phyloP scores from a whole-genome alignment of 2,888 invertebrate genomes.

The Euplexia lucipara region DNA sequence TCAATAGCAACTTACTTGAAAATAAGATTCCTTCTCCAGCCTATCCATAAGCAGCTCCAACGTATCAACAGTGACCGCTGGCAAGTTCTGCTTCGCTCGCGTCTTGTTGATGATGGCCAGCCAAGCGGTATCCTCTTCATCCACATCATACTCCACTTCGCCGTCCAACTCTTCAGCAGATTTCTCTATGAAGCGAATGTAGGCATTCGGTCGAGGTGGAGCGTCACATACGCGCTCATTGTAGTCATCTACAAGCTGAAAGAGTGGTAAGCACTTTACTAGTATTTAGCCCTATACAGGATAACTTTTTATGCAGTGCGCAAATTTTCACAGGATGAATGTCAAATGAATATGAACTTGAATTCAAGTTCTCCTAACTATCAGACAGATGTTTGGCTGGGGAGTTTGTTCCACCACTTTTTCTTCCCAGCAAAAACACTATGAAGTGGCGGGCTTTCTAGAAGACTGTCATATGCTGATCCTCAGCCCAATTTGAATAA shows the following conservation, averaged over 20 bases:
- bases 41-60: constrained; percentile 99
- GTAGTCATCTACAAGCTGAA: constrained; percentile 93
- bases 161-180: constrained; percentile 98
- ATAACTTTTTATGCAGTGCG: no score
- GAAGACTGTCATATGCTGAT: no score
- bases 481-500: no score
- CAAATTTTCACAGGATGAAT: no score
- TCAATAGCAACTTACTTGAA: constrained; percentile 91
- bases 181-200: constrained; percentile 98
- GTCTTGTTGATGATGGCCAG: constrained; percentile 96
- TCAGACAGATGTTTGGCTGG: no score
- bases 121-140: constrained; percentile 99
- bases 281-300: neutral
- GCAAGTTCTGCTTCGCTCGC: constrained; percentile 93
- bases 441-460: no score
- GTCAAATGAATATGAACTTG: no score
- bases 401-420: no score
- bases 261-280: neutral
- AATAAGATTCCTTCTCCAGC: constrained; percentile 99
- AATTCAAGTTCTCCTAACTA: no score
- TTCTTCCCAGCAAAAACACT: no score
- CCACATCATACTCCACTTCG: constrained; percentile 98
- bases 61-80: constrained; percentile 96
- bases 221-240: constrained; percentile 94
- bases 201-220: constrained; percentile 96